phyloP scores from a whole-genome alignment of 2,888 invertebrate genomes.

The Dasysyrphus albostriatus region DNA sequence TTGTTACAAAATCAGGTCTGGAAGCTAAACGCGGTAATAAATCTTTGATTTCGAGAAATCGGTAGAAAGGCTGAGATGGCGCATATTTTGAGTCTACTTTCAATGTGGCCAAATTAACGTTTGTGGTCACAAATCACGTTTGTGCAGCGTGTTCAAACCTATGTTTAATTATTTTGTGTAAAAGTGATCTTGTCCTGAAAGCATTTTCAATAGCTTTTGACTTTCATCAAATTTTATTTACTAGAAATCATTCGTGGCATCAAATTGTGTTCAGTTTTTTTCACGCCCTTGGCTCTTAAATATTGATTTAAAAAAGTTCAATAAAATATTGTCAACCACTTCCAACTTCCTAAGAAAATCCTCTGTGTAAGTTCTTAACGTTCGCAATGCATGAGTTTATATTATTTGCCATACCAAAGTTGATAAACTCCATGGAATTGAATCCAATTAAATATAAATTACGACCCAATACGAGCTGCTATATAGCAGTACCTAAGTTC shows the following conservation, averaged over 20 bases:
- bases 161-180: too few species aligned
- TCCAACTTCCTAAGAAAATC: not conserved
- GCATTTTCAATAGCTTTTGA: too few species aligned
- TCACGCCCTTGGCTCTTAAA: not conserved
- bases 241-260: too few species aligned
- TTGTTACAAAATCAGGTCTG: not conserved
- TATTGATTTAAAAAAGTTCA: not conserved
- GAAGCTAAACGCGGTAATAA: not conserved
- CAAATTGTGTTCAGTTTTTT: too few species aligned
- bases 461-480: conserved; percentile 35
- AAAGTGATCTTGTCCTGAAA: too few species aligned
- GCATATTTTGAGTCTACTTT: not conserved
- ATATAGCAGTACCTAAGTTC: conserved; percentile 5
- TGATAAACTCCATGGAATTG: conserved; percentile 8
- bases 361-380: not conserved
- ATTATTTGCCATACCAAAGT: not conserved
- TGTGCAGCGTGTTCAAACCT: too few species aligned
- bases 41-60: not conserved
- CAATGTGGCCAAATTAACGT: too few species aligned
- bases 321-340: not conserved
- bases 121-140: too few species aligned
- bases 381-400: too few species aligned
- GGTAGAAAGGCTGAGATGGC: not conserved
- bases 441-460: conserved; percentile 61
- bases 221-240: too few species aligned